Conservation (phyloP, 2,797 vertebrate species). For the Xiphorhynchus erythropygius region DNA sequence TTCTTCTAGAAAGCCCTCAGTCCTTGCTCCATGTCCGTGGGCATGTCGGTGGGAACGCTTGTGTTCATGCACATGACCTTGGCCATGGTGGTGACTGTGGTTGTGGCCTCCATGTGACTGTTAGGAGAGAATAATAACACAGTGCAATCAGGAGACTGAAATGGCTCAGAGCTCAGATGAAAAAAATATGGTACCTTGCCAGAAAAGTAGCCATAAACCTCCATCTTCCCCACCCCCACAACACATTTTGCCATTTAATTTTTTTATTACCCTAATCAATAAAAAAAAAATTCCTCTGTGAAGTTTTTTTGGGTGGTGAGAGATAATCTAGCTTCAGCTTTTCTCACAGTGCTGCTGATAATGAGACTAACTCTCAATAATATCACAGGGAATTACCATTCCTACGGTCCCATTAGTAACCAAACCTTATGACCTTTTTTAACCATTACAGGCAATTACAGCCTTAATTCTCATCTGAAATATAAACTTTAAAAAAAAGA, state of each 20-base stretch:
- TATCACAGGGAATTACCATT: not conserved
- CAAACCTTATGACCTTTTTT: not conserved
- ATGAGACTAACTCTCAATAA: not conserved
- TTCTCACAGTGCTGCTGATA: not conserved
- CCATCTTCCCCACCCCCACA: not conserved
- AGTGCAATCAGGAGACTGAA: not conserved
- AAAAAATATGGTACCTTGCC: too few species aligned
- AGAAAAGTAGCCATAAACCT: not conserved
- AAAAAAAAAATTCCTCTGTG: not conserved
- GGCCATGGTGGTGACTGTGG: slow-evolving; percentile 76
- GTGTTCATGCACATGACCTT: slow-evolving; percentile 58
- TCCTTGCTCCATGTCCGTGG: slow-evolving; percentile 21
- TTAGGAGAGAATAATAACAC: not conserved
- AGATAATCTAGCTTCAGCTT: not conserved
- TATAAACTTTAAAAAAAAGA: not conserved
- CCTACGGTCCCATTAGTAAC: not conserved
- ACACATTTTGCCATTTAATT: accelerated
- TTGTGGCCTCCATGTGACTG: slow-evolving; percentile 91
- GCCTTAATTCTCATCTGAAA: not conserved
- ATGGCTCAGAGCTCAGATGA: not conserved
- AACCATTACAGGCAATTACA: not conserved
- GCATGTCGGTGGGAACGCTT: slow-evolving; percentile 67
- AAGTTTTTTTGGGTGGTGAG: not conserved
- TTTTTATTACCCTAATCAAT: not conserved
- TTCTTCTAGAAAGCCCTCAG: slow-evolving; percentile 71